Evolutionary conservation across 2,797 vertebrate genomes (phyloP), one percentile per base, ranked within the genome.

Genomic region (Huso huso): DNA sequence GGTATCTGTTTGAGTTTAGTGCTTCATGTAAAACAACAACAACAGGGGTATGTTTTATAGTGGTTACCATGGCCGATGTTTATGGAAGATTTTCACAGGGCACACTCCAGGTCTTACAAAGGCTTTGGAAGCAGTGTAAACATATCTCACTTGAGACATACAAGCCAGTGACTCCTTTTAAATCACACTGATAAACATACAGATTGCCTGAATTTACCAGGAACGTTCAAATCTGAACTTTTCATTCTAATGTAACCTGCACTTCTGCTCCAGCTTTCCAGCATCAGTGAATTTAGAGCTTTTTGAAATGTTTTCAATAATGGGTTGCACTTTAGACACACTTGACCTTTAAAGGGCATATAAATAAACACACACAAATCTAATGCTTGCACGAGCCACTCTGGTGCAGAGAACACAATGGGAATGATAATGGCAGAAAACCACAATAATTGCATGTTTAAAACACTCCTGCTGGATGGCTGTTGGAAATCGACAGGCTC

Each of bases 341-440:
- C 68, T 65, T 64, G 68, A 75, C 70, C 71, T 70, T 78, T 78
- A 72, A 68, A 68, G 67, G 62, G 63, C 70, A 69, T 60, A 65
- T 71, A 69, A 75, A 74, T 55, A 61, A 62, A 64, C 69, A 61
- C 65, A 68, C 55, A 69, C 72, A 75, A 71, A 67, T 67, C 63
- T 8, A 15, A 18, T 7, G 65, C 68, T 75, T 69, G 59, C 67
- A 67, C 62, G 63, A 18, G 55, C 49, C 65, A 63, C 1, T 10
- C n/a, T 64, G 9, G 67, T 11, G 0, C 48, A 53, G 15, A 5
- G 49, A 48, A 8, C 15, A 49, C 67, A 23, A 6, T 37, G 55
- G 7, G 15, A 65, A 18, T 48, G 6, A 23, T 62, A 59, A 65
- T 66, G 66, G 61, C 59, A 52, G 15, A 55, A 51, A 7, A 37